Base-by-base conservation (phyloP, 2,113 vertebrate genomes). In the Coptodon bakossiorum region DNA sequence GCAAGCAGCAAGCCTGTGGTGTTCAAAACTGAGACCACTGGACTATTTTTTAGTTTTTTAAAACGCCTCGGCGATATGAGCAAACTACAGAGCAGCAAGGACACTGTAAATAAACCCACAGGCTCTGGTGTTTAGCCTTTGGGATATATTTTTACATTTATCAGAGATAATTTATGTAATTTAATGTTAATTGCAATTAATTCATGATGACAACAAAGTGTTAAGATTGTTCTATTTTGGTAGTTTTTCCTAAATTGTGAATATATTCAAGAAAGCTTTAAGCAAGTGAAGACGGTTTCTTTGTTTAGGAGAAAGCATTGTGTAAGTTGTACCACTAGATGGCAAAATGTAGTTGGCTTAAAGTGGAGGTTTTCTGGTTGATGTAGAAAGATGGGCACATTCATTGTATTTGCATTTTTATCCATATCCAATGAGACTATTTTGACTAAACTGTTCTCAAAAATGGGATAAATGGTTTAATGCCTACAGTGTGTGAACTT, bases 41-140 rank as follows among this genome's bases (percentile, higher is more conserved):
- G 94, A 76, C 6, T 90, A 2, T 92, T 97, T 61, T 89, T 94
- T 19, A 92, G 86, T 80, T 96, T 97, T 89, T 94, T 97, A 1
- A 96, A 94, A 90, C 95, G 95, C 13, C 88, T 96, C 19, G 90
- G 95, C 50, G 96, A 95, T 83, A 86, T 91, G 8, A 90, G 87
- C 78, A 96, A 95, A 90, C 12, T 7, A 24, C 88, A 68, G 5
- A 91, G 14, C 36, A 90, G 63, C 40, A 95, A 90, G 79, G 95
- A 96, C 31, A 50, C 82, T 3, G 76, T 79, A 27, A 89, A 84
- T 5, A 94, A 87, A 4, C 54, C 61, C n/a, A 14, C 59, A 0
- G 92, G 57, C 24, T 87, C 95, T 17, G n/a, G 79, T 82, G 92
- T 92, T 19, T 93, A 91, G 56, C 16, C 48, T 76, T 45, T 48